Base-by-base conservation (phyloP, 2,888 invertebrate genomes). In the Plusia festucae region DNA sequence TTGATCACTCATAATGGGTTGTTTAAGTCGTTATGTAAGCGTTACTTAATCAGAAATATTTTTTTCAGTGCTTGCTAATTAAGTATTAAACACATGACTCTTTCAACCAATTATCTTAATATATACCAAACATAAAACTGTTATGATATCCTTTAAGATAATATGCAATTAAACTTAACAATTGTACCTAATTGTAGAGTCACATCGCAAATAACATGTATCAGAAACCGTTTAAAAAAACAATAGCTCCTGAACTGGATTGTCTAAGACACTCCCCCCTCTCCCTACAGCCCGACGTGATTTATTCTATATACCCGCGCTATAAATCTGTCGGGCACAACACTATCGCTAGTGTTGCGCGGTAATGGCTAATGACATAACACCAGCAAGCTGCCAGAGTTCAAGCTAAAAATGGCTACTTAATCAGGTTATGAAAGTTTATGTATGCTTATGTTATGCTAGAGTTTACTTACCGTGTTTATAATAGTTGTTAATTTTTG, bases 341-440 rank as follows among this genome's bases (percentile, higher is more conserved):
- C 89, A 88, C 89, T 90, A 90, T 90, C 72, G 84, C 82, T 85
- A 84, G 86, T 88, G 83, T 83, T 82, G 82, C 79, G 83, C 88
- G 77, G 85, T 90, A 90, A 89, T 86, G 86, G 84, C 88, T 86
- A 87, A 89, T 88, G 86, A 89, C 88, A 79, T 85, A 85, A 86
- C 87, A 84, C 83, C 78, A 62, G 66, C 49, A 65, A 52, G 60
- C 62, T 69, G 73, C 74, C 77, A 69, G 65, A 61, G 70, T 80
- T 79, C 78, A 63, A 27, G 58, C 68, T 66, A 73, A 79, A 79
- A 81, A 81, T 81, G 72, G 70, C 60, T 71, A 75, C 79, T 81
- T 81, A 75, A 79, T 78, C 75, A 68, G 52, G 55, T 70, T 68
- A 49, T 61, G 53, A 46, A 22, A 24, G 44, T 34, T 24, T 24